Base-by-base conservation (phyloP, 2,113 vertebrate genomes). In the Cariama cristata region DNA sequence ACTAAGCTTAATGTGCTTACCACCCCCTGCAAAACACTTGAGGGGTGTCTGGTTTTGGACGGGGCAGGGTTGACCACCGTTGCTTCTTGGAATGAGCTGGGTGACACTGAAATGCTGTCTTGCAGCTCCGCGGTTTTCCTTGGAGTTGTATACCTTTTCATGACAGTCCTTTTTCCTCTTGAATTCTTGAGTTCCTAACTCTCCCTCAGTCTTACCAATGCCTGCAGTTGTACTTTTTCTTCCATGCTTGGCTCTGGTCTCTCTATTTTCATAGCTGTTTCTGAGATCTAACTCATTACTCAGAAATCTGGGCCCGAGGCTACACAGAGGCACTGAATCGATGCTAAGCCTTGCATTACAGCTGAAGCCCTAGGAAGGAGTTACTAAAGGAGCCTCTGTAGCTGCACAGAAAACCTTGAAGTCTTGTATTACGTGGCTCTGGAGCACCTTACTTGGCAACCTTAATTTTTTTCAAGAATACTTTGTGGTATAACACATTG, bases 301-400 rank as follows among this genome's bases (percentile, higher is more conserved):
- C 33, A 53, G 53, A 52, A 89, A 17, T 33, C 5, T 40, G 59
- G 89, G 67, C 40, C 24, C 24, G n/a, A 23, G 23, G 18, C 30
- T 76, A 3, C 6, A 44, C 6, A 59, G 26, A 79, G 47, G 18
- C 20, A 23, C 32, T 86, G 62, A 73, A 32, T 40, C 0, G 0
- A 28, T 67, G 44, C n/a, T 59, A 38, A 82, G 17, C 32, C 27
- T 59, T 83, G 53, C 17, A 5, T 64, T 88, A 55, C 22, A 89
- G 22, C 42, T 73, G 52, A 73, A 50, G 3, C 6, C 5, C 6
- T 45, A 26, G 40, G 40, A 94, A 58, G 8, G 20, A 55, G 6
- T 44, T 72, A 45, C 30, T 83, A 32, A 63, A 55, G 60, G 23
- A 88, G 22, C 22, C 53, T 85, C 30, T 60, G 32, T 50, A 82